A percentile compares a stretch with the other conserved stretches of the same genome.
phyloP scores from a whole-genome alignment of 2,888 invertebrate genomes.

The Artemia sinica region DNA sequence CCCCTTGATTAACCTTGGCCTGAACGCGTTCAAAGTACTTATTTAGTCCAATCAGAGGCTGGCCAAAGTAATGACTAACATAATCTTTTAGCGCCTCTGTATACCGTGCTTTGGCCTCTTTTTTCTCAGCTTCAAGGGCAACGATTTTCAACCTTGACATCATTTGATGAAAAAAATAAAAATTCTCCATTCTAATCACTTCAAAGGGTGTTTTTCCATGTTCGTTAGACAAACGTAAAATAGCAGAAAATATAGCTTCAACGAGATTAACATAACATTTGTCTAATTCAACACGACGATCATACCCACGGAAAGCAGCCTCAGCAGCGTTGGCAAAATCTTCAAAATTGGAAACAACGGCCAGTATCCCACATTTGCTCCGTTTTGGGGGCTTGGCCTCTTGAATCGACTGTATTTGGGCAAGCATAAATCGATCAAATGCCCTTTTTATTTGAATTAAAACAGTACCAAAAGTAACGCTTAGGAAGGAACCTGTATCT shows the following conservation, averaged over 20 bases:
- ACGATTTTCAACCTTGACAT: constrained; percentile 74
- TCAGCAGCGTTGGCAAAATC: constrained; percentile 72
- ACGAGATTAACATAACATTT: constrained; percentile 72
- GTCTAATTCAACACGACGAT: constrained; percentile 71
- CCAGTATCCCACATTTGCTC: constrained; percentile 70
- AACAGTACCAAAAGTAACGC: constrained; percentile 68
- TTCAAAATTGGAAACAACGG: constrained; percentile 77
- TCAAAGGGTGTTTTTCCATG: constrained; percentile 81
- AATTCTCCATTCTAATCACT: constrained; percentile 87
- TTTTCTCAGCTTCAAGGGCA: constrained; percentile 66
- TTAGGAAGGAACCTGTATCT: constrained; percentile 66
- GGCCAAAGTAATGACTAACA: constrained; percentile 83
- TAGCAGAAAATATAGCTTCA: constrained; percentile 64
- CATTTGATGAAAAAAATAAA: constrained; percentile 73
- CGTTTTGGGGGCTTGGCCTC: constrained; percentile 55
- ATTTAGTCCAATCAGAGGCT: constrained; percentile 75
- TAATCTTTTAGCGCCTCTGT: constrained; percentile 74
- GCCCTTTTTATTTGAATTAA: constrained; percentile 71
- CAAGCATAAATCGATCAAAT: constrained; percentile 77
- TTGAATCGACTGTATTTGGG: constrained; percentile 58
- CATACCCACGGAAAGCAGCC: constrained; percentile 64
- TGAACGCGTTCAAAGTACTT: constrained; percentile 95
- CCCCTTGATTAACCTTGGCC: constrained; percentile 76
- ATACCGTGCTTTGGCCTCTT: constrained; percentile 77
- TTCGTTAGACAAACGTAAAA: constrained; percentile 55